Evolutionary conservation across 2,113 vertebrate species (phyloP), one percentile per base, ranked within the genome.

Genomic region (Cephalophus harveyi): DNA sequence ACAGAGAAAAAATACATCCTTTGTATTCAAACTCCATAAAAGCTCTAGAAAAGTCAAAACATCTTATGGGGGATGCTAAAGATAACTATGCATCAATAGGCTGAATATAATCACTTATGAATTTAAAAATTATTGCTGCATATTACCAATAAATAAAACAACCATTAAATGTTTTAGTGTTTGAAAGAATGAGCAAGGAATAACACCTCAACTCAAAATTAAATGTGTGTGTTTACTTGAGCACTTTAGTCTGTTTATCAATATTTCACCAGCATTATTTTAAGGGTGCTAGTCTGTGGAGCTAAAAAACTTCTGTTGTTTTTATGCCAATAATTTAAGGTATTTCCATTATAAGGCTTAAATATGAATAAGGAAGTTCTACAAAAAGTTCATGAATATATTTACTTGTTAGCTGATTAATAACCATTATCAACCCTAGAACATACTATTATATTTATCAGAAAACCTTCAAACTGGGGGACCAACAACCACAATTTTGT

Each of bases 121-220:
- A 91, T 19, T 0, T 46, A 87, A 67, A 96, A 83, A 74, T 90
- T 97, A 71, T 95, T 82, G 11, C 96, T 94, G 95, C 89, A 50
- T 96, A 82, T 90, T 95, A 74, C 30, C 25, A 91, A 67, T 36
- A 88, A 67, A 25, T 11, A 52, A 88, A 88, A 88, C 14, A 67
- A 36, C 40, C 76, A 48, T 97, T 97, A 74, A 97, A 86, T 71
- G 27, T 93, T 89, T 96, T 78, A 97, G 88, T 81, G 57, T 52
- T 95, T 74, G 64, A n/a, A 83, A 87, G 83, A 97, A 89, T 96
- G 87, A 89, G 86, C 50, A 88, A 93, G 93, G 95, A 95, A 87
- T 64, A 84, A 87, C 57, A 52, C 13, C 25, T 30, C 79, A 91
- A 90, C 91, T 92, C 55, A 91, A 96, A 97, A 96, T 94, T 96